Evolutionary conservation across 2,797 vertebrate genomes (phyloP).

Genomic region (Epinephelus coioides): DNA sequence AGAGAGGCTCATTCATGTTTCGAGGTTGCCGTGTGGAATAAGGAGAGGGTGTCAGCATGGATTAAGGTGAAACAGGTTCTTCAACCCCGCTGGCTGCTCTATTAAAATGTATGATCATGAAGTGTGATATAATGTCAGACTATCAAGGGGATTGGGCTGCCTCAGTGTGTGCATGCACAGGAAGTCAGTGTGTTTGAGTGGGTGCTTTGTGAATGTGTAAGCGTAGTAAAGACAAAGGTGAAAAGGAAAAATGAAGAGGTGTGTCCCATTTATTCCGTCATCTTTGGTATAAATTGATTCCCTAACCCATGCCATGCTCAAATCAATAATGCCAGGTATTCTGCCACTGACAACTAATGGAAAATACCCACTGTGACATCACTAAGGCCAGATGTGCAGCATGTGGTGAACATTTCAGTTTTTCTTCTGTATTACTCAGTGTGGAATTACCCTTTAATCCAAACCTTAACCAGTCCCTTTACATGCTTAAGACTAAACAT

Average conservation of each 20-base stretch:
- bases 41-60: constrained; percentile 16
- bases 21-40: not conserved
- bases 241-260: not conserved
- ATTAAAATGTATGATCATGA: constrained; percentile 61
- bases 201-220: constrained; percentile 10
- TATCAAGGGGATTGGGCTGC: constrained; percentile 10
- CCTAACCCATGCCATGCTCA: not conserved
- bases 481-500: not conserved
- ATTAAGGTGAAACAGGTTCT: constrained; percentile 38
- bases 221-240: not conserved
- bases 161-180: not conserved
- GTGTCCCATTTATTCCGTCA: not conserved
- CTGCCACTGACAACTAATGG: not conserved
- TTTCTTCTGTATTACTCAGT: not conserved
- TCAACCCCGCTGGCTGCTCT: constrained; percentile 42
- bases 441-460: not conserved
- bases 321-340: not conserved
- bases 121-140: constrained; percentile 51
- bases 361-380: not conserved
- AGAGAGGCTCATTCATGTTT: constrained; percentile 27
- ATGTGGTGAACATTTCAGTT: not conserved
- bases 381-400: not conserved
- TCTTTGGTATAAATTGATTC: constrained; percentile 24
- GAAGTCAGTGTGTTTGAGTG: constrained; percentile 18
- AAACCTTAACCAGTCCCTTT: not conserved